These are phyloP conservation scores for Idaea aversata DNA, from an alignment of 2,888 invertebrate species.

Conservation along the genomic window DNA sequence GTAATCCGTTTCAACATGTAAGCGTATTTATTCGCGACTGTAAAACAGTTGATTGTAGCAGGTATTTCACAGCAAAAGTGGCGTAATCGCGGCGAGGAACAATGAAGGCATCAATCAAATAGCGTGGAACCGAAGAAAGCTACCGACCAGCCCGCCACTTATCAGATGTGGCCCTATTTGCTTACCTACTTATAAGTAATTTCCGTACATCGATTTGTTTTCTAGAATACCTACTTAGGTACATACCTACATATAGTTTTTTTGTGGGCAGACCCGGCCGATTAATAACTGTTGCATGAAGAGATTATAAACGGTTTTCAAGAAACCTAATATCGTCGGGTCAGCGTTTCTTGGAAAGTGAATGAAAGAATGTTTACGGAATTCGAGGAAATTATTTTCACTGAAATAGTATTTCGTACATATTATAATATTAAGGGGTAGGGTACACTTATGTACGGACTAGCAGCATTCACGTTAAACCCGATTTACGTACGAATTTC, in stretches of 20 bases:
- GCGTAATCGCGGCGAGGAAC: slow-evolving; percentile 27
- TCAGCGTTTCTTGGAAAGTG: neutral
- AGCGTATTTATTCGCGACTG: slow-evolving; percentile 7
- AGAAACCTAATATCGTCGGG: neutral
- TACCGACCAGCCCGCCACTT: slow-evolving; percentile 44
- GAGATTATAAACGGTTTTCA: neutral
- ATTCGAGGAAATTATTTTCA: neutral
- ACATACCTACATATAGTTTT: neutral
- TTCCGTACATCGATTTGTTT: slow-evolving; percentile 67
- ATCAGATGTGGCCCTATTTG: slow-evolving; percentile 73
- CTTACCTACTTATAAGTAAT: slow-evolving; percentile 70
- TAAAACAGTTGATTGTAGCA: slow-evolving; percentile 7
- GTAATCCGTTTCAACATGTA: neutral
- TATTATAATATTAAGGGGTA: no score
- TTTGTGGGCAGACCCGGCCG: neutral
- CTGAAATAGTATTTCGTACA: no score
- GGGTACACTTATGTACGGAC: no score
- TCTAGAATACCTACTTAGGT: slow-evolving; percentile 9
- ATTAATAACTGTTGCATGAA: neutral
- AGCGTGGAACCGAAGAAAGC: slow-evolving; percentile 68
- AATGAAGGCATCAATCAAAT: slow-evolving; percentile 76
- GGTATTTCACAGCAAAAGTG: slow-evolving; percentile 6
- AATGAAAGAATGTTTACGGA: neutral
- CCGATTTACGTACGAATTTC: no score
- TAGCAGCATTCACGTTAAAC: no score